phyloP scores from a whole-genome alignment of 2,797 vertebrate species.

The Rhincodon typus region DNA sequence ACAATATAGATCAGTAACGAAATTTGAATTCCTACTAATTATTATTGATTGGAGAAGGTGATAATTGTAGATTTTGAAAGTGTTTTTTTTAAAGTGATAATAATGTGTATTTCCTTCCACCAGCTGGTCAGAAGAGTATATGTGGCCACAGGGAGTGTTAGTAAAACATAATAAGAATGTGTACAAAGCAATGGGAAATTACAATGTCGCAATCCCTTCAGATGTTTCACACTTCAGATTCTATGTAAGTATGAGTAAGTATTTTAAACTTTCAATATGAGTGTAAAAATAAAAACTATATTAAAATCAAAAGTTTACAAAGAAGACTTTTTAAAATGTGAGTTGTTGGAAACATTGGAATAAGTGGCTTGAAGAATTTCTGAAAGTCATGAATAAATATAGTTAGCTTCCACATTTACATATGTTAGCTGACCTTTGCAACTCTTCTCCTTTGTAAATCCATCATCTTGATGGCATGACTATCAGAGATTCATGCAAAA shows the following conservation, averaged over 20 bases:
- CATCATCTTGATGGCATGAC: background rate
- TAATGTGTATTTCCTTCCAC: slow-evolving; percentile 2
- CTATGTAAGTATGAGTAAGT: slow-evolving; percentile 69
- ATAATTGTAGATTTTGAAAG: background rate
- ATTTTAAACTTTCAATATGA: background rate
- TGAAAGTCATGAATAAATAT: background rate
- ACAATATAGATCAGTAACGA: background rate
- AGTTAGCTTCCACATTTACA: background rate
- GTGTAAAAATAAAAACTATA: background rate
- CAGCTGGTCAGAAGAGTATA: slow-evolving; percentile 97
- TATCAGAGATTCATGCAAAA: background rate
- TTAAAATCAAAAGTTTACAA: background rate
- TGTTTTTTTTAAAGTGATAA: background rate
- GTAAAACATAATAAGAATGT: slow-evolving; percentile 98
- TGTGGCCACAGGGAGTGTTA: slow-evolving; percentile 95
- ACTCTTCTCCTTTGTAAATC: background rate
- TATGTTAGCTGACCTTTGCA: background rate
- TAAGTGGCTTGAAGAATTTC: background rate
- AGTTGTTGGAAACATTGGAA: background rate
- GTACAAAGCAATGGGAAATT: slow-evolving; percentile 96
- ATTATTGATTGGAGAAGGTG: background rate
- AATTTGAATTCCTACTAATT: background rate
- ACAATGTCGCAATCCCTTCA: slow-evolving; percentile 93
- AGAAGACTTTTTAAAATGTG: background rate
- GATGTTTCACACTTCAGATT: slow-evolving; percentile 97